Base-by-base conservation (phyloP, 92 coral and sea anemone genomes). In the Porites lobata region DNA sequence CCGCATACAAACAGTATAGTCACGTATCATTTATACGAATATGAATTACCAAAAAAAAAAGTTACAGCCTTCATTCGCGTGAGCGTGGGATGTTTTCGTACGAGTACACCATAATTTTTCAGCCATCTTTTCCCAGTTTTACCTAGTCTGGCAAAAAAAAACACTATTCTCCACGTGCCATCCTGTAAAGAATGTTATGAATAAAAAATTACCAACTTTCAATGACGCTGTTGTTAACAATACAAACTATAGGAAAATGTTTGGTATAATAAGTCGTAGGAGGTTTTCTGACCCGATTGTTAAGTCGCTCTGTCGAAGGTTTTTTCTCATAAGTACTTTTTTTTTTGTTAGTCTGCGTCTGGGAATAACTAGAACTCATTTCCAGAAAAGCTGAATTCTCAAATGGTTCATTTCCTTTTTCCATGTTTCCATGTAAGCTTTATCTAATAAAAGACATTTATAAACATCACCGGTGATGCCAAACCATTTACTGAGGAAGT, bases 361-460 rank as follows among this genome's bases (percentile, higher is more conserved):
- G 4, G 47, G 47, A 38, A 38, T 38, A 38, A 38, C 47, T 38
- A n/a, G 4, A 54, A 54, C 11, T 10, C 11, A 54, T 54, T 54
- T 54, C 59, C 12, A 54, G 59, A 54, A 54, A 38, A 38, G 47
- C 47, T 38, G 47, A 38, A 38, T 38, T 38, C 47, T 2, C 47
- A 52, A 53, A 82, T 26, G 71, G 32, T 10, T 20, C 32, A 6
- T 69, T 70, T 58, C 71, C 71, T 38, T 82, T 69, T 75, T 57
- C 6, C 65, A 13, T 57, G 76, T 50, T 5, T 20, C 11, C 17
- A n/a, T 52, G 32, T 9, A 38, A 29, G 32, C 32, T 29, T 29
- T 18, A 82, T 51, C 52, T 69, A 0, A 4, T 38, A 38, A 58
- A 82, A 79, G 74, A 73, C 21, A 65, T 79, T 52, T 20, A 11